Evolutionary conservation across 2,888 invertebrate species (phyloP), one percentile per base, ranked within the genome.

Genomic region (Seira sanloemensis): DNA sequence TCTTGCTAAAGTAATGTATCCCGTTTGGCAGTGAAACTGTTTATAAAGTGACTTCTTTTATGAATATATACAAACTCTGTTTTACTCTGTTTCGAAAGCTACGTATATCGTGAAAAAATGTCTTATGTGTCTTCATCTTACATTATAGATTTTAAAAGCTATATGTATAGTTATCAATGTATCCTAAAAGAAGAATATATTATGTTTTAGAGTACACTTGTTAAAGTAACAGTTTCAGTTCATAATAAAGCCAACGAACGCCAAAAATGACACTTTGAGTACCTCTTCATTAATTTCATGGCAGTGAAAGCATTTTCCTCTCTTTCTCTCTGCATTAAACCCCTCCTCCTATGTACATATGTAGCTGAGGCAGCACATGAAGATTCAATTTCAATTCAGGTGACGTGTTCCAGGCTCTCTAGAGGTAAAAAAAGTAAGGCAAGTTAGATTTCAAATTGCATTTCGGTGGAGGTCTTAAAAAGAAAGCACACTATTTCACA

Each of bases 191-290:
- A 23, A n/a, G n/a, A n/a, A n/a, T n/a, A 37, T 37, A 37, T 37
- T 81, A 58, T 71, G 54, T 74, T 74, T 65, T 37, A 82, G 50
- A 82, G 66, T 67, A 73, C 71, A 82, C 73, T 54, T 82, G 66
- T 77, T 46, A 81, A 77, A 74, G 72, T 82, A 82, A 77, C 77
- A 82, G 46, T 62, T 58, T 77, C 66, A 77, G 82, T 82, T 82
- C 82, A 67, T 73, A 82, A 82, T 77, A 82, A 82, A 82, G 82
- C 82, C 82, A 82, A 77, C 82, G 82, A 82, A 77, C 82, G 82
- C 82, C 82, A 82, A 82, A 82, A 82, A 75, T 73, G 16, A 23
- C 67, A 26, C 67, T 67, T 65, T 5, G 12, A 62, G 12, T 18
- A n/a, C 18, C 62, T 62, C 18, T n/a, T 19, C 62, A 62, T 19